Percentiles rank a stretch among this genome's conserved stretches.
Evolutionary conservation across 2,113 vertebrate species (phyloP).

Genomic region (Trematomus loennbergii): DNA sequence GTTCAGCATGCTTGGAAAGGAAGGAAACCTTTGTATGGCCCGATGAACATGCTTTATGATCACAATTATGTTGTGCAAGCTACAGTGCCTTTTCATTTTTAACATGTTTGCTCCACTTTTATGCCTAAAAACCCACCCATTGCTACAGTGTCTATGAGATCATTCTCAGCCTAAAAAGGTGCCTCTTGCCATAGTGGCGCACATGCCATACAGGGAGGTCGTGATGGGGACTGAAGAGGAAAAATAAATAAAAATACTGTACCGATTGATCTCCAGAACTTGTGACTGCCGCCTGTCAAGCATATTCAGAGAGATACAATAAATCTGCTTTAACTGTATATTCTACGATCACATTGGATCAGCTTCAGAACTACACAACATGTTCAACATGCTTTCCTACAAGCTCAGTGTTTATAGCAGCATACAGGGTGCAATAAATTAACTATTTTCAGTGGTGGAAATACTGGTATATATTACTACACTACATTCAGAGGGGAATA

Average conservation of each 20-base stretch:
- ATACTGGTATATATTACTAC: not conserved
- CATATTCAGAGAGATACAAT: slow-evolving; percentile 89
- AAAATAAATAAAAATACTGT: slow-evolving; percentile 87
- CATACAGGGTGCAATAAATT: slow-evolving; percentile 13
- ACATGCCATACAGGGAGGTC: slow-evolving; percentile 85
- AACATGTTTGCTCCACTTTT: slow-evolving; percentile 48
- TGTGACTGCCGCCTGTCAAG: slow-evolving; percentile 90
- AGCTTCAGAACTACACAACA: slow-evolving; percentile 79
- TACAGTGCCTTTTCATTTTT: slow-evolving; percentile 57
- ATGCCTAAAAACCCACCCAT: slow-evolving; percentile 67
- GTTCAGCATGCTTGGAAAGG: slow-evolving; percentile 79
- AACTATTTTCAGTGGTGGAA: slow-evolving; percentile 23
- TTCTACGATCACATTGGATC: slow-evolving; percentile 77
- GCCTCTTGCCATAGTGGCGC: slow-evolving; percentile 79
- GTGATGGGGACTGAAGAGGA: slow-evolving; percentile 85
- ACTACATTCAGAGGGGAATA: not conserved
- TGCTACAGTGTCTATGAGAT: slow-evolving; percentile 43
- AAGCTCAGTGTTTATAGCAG: slow-evolving; percentile 24
- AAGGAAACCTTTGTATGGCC: slow-evolving; percentile 76
- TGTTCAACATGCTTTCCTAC: slow-evolving; percentile 61
- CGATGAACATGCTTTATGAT: slow-evolving; percentile 83
- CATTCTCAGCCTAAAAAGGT: slow-evolving; percentile 70
- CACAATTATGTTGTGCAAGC: slow-evolving; percentile 78
- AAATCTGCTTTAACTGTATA: slow-evolving; percentile 85
- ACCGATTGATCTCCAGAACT: slow-evolving; percentile 90